phyloP scores from a whole-genome alignment of 2,888 invertebrate genomes.

The Volucella bombylans region DNA sequence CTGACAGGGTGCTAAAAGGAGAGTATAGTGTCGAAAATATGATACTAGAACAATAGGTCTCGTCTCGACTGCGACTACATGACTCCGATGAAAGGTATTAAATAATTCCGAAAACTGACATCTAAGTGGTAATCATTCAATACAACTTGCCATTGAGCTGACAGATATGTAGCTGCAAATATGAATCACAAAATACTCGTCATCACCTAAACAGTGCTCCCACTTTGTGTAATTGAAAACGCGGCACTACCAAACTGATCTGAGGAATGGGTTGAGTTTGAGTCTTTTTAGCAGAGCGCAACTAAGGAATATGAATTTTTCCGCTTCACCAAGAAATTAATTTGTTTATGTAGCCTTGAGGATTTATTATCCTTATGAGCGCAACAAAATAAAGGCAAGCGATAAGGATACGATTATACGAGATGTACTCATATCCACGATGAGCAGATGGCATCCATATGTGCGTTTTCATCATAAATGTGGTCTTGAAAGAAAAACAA shows the following conservation, averaged over 20 bases:
- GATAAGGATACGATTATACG: neutral
- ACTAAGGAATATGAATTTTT: neutral
- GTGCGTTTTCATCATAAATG: conserved; percentile 16
- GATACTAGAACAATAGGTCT: conserved; percentile 45
- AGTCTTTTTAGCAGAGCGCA: neutral
- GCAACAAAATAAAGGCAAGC: conserved; percentile 24
- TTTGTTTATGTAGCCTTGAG: conserved; percentile 18
- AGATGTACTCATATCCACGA: no score
- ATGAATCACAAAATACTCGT: no score
- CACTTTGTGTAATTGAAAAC: no score
- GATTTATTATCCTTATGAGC: conserved; percentile 41
- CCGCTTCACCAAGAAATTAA: conserved; percentile 8
- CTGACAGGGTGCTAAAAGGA: conserved; percentile 3
- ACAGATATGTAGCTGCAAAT: no score
- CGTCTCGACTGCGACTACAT: conserved; percentile 28
- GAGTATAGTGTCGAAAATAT: conserved; percentile 26
- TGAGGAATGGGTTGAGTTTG: no score
- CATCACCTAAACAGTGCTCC: no score
- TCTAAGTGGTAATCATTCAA: conserved; percentile 21
- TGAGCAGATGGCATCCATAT: neutral
- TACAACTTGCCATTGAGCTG: conserved; percentile 2
- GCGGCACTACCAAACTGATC: no score
- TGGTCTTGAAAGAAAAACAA: conserved; percentile 11
- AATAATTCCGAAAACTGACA: conserved; percentile 38
- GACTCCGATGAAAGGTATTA: conserved; percentile 47